Conservation (phyloP, 2,797 vertebrate genomes). For the Dipus sagitta region DNA sequence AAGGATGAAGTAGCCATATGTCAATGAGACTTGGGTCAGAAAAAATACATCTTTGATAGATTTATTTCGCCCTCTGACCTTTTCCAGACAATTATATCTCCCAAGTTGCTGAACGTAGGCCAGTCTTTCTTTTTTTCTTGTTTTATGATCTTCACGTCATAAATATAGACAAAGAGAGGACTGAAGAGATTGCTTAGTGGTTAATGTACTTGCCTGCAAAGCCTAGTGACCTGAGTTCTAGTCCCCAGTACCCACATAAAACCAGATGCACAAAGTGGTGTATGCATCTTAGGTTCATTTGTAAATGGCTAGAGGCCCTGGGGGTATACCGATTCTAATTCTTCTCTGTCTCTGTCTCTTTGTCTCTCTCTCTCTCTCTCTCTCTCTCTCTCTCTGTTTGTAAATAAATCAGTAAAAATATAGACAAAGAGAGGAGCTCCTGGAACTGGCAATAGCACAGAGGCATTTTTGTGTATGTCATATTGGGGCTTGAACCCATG, state of each 20-base stretch:
- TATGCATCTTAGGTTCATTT: too few species aligned
- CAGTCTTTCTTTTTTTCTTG: conserved; percentile 14
- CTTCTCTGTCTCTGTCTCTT: too few species aligned
- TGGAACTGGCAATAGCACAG: neutral
- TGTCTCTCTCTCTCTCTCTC: too few species aligned
- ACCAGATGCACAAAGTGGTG: too few species aligned
- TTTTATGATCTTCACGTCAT: neutral
- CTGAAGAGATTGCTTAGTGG: too few species aligned
- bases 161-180: neutral
- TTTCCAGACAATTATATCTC: neutral
- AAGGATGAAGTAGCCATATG: neutral
- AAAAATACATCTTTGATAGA: neutral
- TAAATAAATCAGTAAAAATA: neutral
- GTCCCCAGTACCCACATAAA: too few species aligned
- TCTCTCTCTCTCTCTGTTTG: too few species aligned
- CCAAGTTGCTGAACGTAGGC: neutral
- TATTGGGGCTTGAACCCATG: neutral
- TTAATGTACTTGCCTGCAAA: too few species aligned
- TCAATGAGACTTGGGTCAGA: conserved; percentile 11
- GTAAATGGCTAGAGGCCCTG: too few species aligned
- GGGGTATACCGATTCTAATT: too few species aligned
- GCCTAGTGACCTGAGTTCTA: too few species aligned
- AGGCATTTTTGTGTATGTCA: neutral
- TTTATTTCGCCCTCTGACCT: neutral
- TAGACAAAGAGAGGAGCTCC: neutral